These are phyloP conservation scores for Neosilurus hyrtlii DNA, from an alignment of 2,797 vertebrate genomes.

Conservation along the genomic window DNA sequence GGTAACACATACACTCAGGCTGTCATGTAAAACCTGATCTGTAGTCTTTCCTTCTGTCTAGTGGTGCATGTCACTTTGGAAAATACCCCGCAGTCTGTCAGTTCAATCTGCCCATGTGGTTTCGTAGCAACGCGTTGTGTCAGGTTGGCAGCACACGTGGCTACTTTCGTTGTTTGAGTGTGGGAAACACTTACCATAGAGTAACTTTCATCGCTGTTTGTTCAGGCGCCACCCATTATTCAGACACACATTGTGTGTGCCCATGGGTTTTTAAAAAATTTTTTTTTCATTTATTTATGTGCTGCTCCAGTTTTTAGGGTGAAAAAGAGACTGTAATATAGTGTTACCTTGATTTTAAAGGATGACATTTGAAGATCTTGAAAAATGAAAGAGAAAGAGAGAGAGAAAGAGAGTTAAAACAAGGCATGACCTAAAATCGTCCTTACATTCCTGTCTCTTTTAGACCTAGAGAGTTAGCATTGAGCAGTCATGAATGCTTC, in stretches of 20 bases:
- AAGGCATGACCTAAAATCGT: background rate
- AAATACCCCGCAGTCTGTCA: constrained; percentile 18
- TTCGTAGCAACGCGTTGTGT: constrained; percentile 18
- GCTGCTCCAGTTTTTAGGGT: background rate
- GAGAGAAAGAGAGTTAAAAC: background rate
- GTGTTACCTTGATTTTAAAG: background rate
- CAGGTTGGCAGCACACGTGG: background rate
- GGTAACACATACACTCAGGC: background rate
- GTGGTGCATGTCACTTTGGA: constrained; percentile 6
- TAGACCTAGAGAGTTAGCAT: background rate
- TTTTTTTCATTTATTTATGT: background rate
- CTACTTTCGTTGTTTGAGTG: background rate
- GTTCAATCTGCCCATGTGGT: constrained; percentile 1
- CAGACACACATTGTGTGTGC: no score
- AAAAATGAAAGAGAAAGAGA: background rate
- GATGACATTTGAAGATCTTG: background rate
- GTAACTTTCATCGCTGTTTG: background rate
- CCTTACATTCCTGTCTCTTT: background rate
- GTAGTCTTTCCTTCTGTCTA: constrained; percentile 2
- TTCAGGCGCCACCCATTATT: background rate
- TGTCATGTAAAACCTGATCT: constrained; percentile 13
- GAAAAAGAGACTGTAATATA: no score
- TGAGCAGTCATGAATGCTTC: background rate
- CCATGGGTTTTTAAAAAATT: background rate
- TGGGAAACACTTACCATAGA: background rate